These are phyloP conservation scores for Thunnus thynnus DNA, from an alignment of 2,113 vertebrate genomes.

Conservation along the genomic window DNA sequence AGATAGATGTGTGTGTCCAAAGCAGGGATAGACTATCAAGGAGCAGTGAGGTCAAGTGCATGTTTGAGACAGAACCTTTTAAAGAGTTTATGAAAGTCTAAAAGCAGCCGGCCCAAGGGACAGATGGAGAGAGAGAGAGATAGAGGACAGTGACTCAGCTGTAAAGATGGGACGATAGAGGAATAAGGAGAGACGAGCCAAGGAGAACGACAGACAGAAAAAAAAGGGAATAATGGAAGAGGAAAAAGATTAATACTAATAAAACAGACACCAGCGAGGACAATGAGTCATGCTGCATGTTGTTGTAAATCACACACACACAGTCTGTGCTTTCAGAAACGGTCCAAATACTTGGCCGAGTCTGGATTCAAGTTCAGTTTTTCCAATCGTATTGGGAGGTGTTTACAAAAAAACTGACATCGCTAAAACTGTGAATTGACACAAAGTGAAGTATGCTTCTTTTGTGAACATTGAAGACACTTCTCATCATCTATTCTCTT, in stretches of 20 bases:
- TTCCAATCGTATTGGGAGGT: too few relatives aligned
- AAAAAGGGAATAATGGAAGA: neutral
- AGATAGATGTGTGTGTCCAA: constrained; percentile 4
- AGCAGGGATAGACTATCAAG: neutral
- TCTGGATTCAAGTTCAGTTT: too few relatives aligned
- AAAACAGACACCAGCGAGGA: constrained; percentile 29
- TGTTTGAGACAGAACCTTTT: constrained; percentile 38
- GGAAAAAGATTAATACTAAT: constrained; percentile 27
- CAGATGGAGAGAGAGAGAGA: constrained; percentile 1
- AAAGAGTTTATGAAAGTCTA: constrained; percentile 46
- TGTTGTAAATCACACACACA: constrained; percentile 22
- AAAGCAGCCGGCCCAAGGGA: constrained; percentile 34
- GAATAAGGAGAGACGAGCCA: neutral
- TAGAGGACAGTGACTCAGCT: constrained; percentile 53
- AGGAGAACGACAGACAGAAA: constrained; percentile 17
- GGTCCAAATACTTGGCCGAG: too few relatives aligned
- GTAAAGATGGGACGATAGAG: constrained; percentile 22
- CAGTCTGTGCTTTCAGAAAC: too few relatives aligned
- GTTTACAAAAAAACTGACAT: too few relatives aligned
- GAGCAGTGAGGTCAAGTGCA: constrained; percentile 47
- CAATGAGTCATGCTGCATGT: constrained; percentile 48
- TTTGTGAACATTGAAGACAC: too few relatives aligned
- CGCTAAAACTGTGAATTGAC: too few relatives aligned
- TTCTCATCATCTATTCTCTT: too few relatives aligned
- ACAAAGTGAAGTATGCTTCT: too few relatives aligned